Evolutionary conservation across 2,888 invertebrate species (phyloP), one percentile per base, ranked within the genome.

Genomic region (Harpalus rufipes): DNA sequence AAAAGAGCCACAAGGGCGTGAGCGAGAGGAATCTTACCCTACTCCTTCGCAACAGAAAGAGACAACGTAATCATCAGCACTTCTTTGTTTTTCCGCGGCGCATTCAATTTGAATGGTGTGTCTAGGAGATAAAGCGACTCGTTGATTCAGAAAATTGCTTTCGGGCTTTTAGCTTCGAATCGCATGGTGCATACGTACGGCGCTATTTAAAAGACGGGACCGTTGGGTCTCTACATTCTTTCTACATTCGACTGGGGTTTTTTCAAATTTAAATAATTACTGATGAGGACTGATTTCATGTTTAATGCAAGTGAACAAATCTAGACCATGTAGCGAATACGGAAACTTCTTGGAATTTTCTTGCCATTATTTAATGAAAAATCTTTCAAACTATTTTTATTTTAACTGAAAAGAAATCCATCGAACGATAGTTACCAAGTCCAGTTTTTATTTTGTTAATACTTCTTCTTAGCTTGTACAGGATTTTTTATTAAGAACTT

Each of bases 111-210:
- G 82, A 82, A 72, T 65, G 72, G 56, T 68, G 82, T 68, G 82
- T 68, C 82, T 82, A 72, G n/a, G 82, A 82, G 82, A 82, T 82
- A 82, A 82, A 82, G 72, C 82, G 82, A 82, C 72, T 56, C 82
- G 82, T 72, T 82, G 82, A 82, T 82, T 82, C 82, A 82, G 82
- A 82, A 82, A 82, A 82, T 82, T 82, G 82, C 82, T 82, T 82
- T 82, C 82, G 82, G 82, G 82, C 82, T 82, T 82, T 82, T 82
- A 82, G 72, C 56, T 39, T 16, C 61, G 79, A 80, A 80, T 80
- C 61, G 61, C 79, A 80, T 61, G 59, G 79, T 80, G 79, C 79
- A 80, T 80, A 80, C 79, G 79, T 32, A 58, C 61, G 39, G 39
- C 59, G 61, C 59, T 80, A 80, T 80, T 80, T 80, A 80, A 51